Base-by-base conservation (phyloP, 2,113 vertebrate genomes). In the Pogona vitticeps region DNA sequence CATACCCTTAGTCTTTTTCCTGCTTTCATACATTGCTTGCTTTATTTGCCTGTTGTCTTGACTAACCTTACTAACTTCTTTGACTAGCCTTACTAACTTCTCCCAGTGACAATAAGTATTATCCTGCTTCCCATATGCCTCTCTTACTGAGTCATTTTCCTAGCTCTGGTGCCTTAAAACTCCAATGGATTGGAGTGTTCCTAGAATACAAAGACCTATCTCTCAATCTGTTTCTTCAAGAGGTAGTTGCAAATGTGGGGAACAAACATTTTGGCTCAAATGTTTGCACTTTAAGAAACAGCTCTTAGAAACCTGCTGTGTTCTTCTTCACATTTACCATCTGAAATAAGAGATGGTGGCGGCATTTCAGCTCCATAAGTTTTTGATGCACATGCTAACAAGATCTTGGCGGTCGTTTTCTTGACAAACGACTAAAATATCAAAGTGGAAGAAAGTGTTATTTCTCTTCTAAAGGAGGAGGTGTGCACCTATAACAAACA, bases 321-420 rank as follows among this genome's bases (percentile, higher is more conserved):
- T 86, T n/a, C 40, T 81, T 52, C 40, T 68, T 72, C 15, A 73
- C 68, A 72, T 80, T 63, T 40, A 72, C 28, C 67, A 31, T 28
- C 31, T 65, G 52, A 86, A 15, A 52, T 38, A 73, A 1, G 26
- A 5, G 58, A 63, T 3, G 10, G 56, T 86, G 68, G 28, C 52
- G 40, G 79, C 58, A 42, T 73, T 80, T 65, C 13, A 81, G 65
- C 13, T 72, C 52, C 52, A 61, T 59, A 18, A 10, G 7, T 73
- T 56, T 80, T 63, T 61, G 33, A 68, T 77, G 42, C 68, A 63
- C 63, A 75, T 52, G 23, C 70, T 81, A 65, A 75, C 23, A 75
- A 28, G 58, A 73, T 61, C 38, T 73, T 85, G 70, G 31, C 70
- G 52, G 78, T 68, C 46, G 79, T 86, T 81, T 80, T 80, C 13